A percentile compares a stretch with the other conserved stretches of the same genome.
Evolutionary conservation across 2,113 vertebrate species (phyloP).

Genomic region (Parus major): DNA sequence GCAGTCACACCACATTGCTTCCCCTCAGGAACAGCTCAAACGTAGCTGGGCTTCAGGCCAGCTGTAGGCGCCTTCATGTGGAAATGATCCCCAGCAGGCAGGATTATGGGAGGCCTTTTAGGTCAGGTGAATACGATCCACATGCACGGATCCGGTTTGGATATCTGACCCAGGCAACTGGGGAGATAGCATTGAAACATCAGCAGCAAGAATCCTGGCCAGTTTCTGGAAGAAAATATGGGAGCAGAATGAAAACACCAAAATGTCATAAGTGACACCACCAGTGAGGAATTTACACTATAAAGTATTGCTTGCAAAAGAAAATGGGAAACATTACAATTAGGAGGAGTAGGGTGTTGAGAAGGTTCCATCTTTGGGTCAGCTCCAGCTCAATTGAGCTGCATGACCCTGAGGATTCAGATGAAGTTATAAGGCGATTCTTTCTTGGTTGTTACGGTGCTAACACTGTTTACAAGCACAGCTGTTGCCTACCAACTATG

Average conservation of each 20-base stretch:
- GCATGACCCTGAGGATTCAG: background rate
- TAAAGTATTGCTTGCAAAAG: slow-evolving; percentile 13
- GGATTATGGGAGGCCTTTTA: slow-evolving; percentile 10
- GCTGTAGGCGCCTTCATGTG: background rate
- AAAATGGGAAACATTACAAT: slow-evolving; percentile 25
- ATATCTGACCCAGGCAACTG: slow-evolving; percentile 29
- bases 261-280: slow-evolving; percentile 11
- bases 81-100: background rate
- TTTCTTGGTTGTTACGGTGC: background rate
- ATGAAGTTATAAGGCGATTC: background rate
- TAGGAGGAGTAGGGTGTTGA: background rate
- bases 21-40: background rate
- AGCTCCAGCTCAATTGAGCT: background rate
- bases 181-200: background rate
- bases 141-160: background rate
- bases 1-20: slow-evolving; percentile 1
- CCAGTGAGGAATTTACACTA: background rate
- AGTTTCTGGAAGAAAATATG: background rate
- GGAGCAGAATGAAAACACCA: slow-evolving; percentile 15
- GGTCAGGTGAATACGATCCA: slow-evolving; percentile 40
- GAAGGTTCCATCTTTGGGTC: background rate
- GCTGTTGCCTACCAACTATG: background rate
- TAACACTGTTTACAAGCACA: background rate
- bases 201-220: background rate
- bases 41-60: slow-evolving; percentile 3